These are phyloP conservation scores for Ctenomys sociabilis DNA, from an alignment of 2,113 vertebrate species.

Conservation along the genomic window DNA sequence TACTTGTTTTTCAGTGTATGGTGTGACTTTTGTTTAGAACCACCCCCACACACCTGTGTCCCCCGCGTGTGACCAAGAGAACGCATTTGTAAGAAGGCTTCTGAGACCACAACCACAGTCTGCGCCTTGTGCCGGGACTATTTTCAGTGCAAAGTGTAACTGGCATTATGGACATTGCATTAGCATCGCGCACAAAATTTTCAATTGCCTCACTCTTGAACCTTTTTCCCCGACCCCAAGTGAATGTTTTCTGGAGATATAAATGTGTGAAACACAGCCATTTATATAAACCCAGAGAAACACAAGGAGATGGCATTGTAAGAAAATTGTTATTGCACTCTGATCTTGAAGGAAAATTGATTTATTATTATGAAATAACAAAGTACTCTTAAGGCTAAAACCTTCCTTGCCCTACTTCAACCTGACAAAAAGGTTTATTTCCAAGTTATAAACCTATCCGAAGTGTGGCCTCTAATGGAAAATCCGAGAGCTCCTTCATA, in stretches of 20 bases:
- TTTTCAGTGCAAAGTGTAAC: background rate
- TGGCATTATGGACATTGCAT: slow-evolving; percentile 40
- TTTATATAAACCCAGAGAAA: slow-evolving; percentile 72
- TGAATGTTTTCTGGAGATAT: slow-evolving; percentile 38
- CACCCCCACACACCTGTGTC: background rate
- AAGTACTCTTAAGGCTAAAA: slow-evolving; percentile 72
- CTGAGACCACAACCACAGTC: too few species aligned
- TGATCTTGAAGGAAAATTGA: slow-evolving; percentile 72
- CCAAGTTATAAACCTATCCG: slow-evolving; percentile 56
- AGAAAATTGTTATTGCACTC: slow-evolving; percentile 79
- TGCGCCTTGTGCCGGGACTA: background rate
- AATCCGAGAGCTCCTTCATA: slow-evolving; percentile 54
- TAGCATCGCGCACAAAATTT: slow-evolving; percentile 46
- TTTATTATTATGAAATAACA: slow-evolving; percentile 80
- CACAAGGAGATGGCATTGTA: slow-evolving; percentile 54
- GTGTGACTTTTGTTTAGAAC: background rate
- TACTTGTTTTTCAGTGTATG: background rate
- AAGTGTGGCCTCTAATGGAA: slow-evolving; percentile 61
- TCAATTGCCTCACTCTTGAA: slow-evolving; percentile 58
- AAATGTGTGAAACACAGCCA: slow-evolving; percentile 69
- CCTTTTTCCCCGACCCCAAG: slow-evolving; percentile 62
- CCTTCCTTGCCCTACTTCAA: slow-evolving; percentile 67
- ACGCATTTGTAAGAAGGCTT: background rate
- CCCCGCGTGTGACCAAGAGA: background rate
- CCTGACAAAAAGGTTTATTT: slow-evolving; percentile 77